These are phyloP conservation scores for Idaea straminata DNA, from an alignment of 2,888 invertebrate genomes.

Conservation along the genomic window DNA sequence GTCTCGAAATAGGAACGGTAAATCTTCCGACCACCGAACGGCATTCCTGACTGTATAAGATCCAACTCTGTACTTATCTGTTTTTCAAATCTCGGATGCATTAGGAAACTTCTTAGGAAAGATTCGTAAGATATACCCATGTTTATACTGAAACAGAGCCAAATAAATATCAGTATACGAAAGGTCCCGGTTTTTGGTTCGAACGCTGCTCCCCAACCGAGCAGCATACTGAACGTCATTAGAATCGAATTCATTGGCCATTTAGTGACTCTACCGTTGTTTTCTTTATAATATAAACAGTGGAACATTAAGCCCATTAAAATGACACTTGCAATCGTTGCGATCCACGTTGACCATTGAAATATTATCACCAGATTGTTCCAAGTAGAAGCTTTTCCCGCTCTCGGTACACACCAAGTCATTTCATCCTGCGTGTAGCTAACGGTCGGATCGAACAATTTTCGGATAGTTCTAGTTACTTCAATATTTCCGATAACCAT, in stretches of 20 bases:
- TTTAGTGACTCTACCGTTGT: constrained; percentile 50
- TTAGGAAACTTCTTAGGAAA: constrained; percentile 73
- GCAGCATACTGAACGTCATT: constrained; percentile 70
- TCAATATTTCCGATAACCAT: constrained; percentile 72
- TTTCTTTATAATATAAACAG: constrained; percentile 58
- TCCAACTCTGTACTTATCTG: constrained; percentile 71
- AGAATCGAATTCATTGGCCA: constrained; percentile 73
- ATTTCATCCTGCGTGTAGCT: constrained; percentile 75
- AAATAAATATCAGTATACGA: constrained; percentile 66
- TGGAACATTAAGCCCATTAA: constrained; percentile 65
- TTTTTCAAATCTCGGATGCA: constrained; percentile 75
- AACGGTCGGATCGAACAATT: constrained; percentile 70
- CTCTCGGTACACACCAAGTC: constrained; percentile 71
- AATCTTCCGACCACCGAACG: constrained; percentile 72
- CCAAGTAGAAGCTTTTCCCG: constrained; percentile 68
- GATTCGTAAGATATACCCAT: constrained; percentile 75
- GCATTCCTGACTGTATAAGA: constrained; percentile 65
- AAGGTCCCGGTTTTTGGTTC: constrained; percentile 63
- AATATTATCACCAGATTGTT: constrained; percentile 72
- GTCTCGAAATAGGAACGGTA: constrained; percentile 74
- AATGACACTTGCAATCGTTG: constrained; percentile 57
- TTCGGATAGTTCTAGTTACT: constrained; percentile 64
- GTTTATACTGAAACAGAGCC: constrained; percentile 74
- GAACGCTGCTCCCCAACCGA: constrained; percentile 70
- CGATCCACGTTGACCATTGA: constrained; percentile 71